Percentiles rank a stretch among this genome's conserved stretches.
Evolutionary conservation across 2,113 vertebrate genomes (phyloP).

Genomic region (Ammodytes dubius): DNA sequence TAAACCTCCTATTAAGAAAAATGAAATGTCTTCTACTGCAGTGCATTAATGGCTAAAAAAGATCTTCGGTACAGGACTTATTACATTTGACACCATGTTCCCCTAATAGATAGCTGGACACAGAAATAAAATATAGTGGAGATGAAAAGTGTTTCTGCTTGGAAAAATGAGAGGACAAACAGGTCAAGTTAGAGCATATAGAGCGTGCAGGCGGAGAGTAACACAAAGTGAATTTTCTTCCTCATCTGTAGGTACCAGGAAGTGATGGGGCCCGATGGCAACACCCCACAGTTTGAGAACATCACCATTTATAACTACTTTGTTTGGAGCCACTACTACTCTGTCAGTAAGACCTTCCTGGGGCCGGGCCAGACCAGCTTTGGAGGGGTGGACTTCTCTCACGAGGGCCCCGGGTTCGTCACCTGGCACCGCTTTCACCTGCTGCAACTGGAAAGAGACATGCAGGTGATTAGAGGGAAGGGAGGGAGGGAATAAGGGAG

Average conservation of each 20-base stretch:
- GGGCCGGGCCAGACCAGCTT: slow-evolving; percentile 91
- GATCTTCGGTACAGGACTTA: slow-evolving; percentile 12
- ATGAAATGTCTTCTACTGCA: neutral
- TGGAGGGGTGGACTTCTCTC: slow-evolving; percentile 94
- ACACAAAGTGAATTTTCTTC: slow-evolving; percentile 1
- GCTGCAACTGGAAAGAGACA: slow-evolving; percentile 93
- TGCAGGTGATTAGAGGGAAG: slow-evolving; percentile 86
- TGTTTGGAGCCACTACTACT: slow-evolving; percentile 98
- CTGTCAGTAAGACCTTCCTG: slow-evolving; percentile 96
- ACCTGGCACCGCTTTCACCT: slow-evolving; percentile 97
- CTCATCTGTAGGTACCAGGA: slow-evolving; percentile 78
- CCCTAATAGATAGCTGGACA: neutral
- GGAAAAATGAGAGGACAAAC: slow-evolving; percentile 2
- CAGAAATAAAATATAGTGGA: slow-evolving; percentile 1
- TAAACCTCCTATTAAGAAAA: slow-evolving; percentile 23
- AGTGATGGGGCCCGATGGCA: slow-evolving; percentile 90
- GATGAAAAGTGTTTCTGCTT: neutral
- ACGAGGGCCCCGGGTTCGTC: slow-evolving; percentile 97
- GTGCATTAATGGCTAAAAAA: slow-evolving; percentile 1
- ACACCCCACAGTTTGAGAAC: slow-evolving; percentile 93
- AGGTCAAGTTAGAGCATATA: neutral
- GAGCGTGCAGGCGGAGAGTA: neutral
- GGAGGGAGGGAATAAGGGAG: neutral
- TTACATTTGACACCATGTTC: neutral
- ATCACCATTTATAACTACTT: slow-evolving; percentile 97